Base-by-base conservation (phyloP, 1,140 invertebrate species). In the Drosophila sechellia region DNA sequence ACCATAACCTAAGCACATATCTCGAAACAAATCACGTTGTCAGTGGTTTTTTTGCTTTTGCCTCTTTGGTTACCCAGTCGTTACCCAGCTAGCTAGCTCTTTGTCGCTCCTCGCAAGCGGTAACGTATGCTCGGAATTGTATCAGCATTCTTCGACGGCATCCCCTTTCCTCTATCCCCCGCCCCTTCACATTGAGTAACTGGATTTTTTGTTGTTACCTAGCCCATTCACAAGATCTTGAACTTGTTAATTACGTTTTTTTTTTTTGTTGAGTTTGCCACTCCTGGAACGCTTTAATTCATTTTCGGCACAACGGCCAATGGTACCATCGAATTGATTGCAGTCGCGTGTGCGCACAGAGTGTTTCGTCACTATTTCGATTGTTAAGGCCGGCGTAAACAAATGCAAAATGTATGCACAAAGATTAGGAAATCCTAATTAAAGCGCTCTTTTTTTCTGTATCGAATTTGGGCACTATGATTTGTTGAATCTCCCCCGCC, bases 21-120 rank as follows among this genome's bases (percentile, higher is more conserved):
- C 58, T 59, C 53, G 43, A 46, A 73, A 57, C 65, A 64, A 68
- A 81, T 66, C 79, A 81, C 79, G 72, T 85, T 75, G 70, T 42
- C 48, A 40, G 31, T 27, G 40, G 53, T 48, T 61, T 52, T 59
- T 11, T 39, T 22, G 4, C 13, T 31, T 13, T 25, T 27, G n/a
- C 52, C 56, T 50, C 22, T 48, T 31, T 50, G 37, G 37, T 39
- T 39, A 39, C 37, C 37, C 37, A 12, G 35, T 37, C 35, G 35
- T 43, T 20, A 43, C 42, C 42, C 42, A 27, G 31, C 8, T 31
- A 31, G 5, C 27, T 8, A 45, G 42, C 42, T 45, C 42, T 45
- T 66, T 69, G 12, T 42, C 27, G 8, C 46, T n/a, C 22, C 46
- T 34, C 6, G 8, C 37, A 39, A 11, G 13, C 37, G 53, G 25